Conservation (phyloP, 2,888 invertebrate genomes). For the Stramonita haemastoma region DNA sequence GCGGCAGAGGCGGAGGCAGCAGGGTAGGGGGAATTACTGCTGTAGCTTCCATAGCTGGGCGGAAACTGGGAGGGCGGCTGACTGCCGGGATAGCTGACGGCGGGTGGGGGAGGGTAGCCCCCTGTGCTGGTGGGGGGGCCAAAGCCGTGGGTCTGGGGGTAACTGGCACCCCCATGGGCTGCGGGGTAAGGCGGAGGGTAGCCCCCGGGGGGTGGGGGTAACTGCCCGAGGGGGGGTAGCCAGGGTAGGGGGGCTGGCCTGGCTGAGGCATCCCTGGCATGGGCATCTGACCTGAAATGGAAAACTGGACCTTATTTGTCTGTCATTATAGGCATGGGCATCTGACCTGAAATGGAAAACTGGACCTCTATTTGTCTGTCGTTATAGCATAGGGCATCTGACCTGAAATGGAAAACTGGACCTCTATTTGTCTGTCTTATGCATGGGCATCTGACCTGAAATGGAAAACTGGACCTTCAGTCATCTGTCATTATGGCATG, state of each 20-base stretch:
- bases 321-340: too few species aligned
- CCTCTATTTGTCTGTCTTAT: too few species aligned
- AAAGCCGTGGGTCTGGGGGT: background rate
- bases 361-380: too few species aligned
- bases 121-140: constrained; percentile 46
- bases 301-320: background rate
- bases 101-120: constrained; percentile 48
- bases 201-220: constrained; percentile 8
- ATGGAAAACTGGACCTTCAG: too few species aligned
- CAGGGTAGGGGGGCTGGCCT: constrained; percentile 42
- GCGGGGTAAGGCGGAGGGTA: constrained; percentile 50
- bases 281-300: constrained; percentile 28
- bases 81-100: constrained; percentile 5
- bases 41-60: constrained; percentile 29
- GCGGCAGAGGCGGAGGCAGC: background rate
- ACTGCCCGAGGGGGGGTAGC: constrained; percentile 52
- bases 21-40: constrained; percentile 52
- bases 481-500: too few species aligned
- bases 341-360: too few species aligned
- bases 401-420: too few species aligned
- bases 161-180: background rate
- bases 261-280: constrained; percentile 40
- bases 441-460: too few species aligned
- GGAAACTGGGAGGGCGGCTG: constrained; percentile 33
- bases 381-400: too few species aligned